phyloP scores from a whole-genome alignment of 2,797 vertebrate species.

The Leucoraja ocellata region DNA sequence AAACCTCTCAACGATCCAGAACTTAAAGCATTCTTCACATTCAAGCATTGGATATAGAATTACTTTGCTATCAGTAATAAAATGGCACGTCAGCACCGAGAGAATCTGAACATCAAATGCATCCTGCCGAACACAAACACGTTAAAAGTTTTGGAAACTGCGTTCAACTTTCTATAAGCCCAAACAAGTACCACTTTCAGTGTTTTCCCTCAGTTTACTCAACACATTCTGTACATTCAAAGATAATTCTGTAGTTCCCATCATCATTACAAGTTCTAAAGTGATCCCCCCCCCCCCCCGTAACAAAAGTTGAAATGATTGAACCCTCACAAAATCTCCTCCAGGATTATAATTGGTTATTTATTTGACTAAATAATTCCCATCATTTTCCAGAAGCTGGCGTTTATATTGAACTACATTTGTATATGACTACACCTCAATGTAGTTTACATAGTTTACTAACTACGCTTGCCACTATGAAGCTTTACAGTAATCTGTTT shows the following conservation, averaged over 20 bases:
- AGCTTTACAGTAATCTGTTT: not conserved
- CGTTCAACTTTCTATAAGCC: not conserved
- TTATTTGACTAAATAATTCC: not conserved
- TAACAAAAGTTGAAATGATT: not conserved
- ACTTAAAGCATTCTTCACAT: slow-evolving; percentile 58
- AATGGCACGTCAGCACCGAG: not conserved
- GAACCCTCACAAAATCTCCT: not conserved
- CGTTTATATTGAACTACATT: not conserved
- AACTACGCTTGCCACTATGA: not conserved
- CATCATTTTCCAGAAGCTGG: not conserved
- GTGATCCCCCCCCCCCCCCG: not conserved
- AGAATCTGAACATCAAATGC: not conserved
- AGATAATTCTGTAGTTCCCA: not conserved
- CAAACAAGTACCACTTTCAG: not conserved
- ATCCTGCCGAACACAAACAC: not conserved
- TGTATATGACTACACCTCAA: too few species aligned
- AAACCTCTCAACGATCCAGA: slow-evolving; percentile 55
- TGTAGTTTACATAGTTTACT: not conserved
- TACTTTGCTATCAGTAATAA: slow-evolving; percentile 8
- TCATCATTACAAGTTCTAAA: slow-evolving; percentile 10
- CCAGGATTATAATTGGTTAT: slow-evolving; percentile 21
- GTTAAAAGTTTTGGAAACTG: slow-evolving; percentile 7
- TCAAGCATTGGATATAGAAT: slow-evolving; percentile 57
- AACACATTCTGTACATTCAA: not conserved
- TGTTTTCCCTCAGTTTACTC: slow-evolving; percentile 3